A percentile compares a stretch with the other conserved stretches of the same genome.
phyloP scores from a whole-genome alignment of 92 coral and sea anemone genomes.

The Porites lobata region DNA sequence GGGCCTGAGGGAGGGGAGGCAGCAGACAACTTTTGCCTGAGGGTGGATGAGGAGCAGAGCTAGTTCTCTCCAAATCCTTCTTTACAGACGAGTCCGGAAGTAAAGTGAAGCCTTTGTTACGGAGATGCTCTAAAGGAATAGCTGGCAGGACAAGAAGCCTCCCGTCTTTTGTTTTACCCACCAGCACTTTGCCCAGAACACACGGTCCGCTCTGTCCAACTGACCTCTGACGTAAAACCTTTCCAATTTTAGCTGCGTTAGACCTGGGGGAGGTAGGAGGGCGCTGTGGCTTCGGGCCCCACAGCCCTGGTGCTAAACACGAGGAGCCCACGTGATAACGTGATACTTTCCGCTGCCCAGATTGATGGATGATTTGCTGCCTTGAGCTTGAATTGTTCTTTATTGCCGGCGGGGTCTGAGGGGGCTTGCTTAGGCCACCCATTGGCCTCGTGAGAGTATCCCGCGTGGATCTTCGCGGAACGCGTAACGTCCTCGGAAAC shows the following conservation, averaged over 20 bases:
- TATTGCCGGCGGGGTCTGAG: neutral
- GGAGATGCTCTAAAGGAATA: neutral
- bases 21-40: neutral
- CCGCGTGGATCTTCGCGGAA: neutral
- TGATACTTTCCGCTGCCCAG: neutral
- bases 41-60: neutral
- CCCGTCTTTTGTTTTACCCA: neutral
- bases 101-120: neutral
- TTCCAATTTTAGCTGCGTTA: neutral
- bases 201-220: neutral
- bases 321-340: neutral
- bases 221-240: neutral
- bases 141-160: neutral
- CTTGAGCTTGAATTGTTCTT: neutral
- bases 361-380: neutral
- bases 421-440: neutral
- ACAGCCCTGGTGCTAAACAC: neutral
- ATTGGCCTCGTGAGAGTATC: neutral
- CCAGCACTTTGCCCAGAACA: neutral
- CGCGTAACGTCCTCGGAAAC: neutral
- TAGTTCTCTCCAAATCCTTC: neutral
- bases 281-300: neutral
- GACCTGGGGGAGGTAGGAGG: neutral
- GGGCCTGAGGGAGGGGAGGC: neutral
- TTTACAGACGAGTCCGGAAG: neutral